Evolutionary conservation across 2,113 vertebrate species (phyloP).

Genomic region (Nanorana parkeri): DNA sequence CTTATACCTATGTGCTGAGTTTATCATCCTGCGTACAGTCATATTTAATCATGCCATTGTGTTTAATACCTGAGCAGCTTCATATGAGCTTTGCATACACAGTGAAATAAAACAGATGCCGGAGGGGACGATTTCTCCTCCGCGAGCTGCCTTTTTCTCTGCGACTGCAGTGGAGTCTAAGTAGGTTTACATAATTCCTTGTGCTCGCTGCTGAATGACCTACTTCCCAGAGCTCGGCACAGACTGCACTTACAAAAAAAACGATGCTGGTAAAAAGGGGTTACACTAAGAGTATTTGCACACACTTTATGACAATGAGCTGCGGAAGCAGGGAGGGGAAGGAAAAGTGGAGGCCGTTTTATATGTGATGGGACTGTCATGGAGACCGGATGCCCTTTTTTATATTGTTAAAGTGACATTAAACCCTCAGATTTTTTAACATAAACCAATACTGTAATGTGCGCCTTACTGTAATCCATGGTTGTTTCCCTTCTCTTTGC

Average conservation of each 20-base stretch:
- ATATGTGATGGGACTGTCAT: too few species aligned
- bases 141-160: slow-evolving; percentile 3
- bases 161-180: slow-evolving; percentile 42
- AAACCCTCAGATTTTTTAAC: too few species aligned
- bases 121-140: slow-evolving; percentile 6
- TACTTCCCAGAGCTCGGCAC: slow-evolving; percentile 38
- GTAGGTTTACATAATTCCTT: slow-evolving; percentile 45
- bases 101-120: slow-evolving; percentile 29
- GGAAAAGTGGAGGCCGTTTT: background rate
- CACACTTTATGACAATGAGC: slow-evolving; percentile 4
- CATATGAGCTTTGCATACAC: slow-evolving; percentile 35
- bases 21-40: slow-evolving; percentile 15
- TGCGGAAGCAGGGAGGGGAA: background rate
- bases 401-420: too few species aligned
- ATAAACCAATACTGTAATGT: too few species aligned
- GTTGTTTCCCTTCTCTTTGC: too few species aligned
- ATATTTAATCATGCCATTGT: slow-evolving; percentile 27
- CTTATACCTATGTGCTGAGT: background rate
- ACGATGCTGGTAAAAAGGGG: slow-evolving; percentile 25
- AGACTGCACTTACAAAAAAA: slow-evolving; percentile 46
- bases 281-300: slow-evolving; percentile 16
- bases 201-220: slow-evolving; percentile 22
- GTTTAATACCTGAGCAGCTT: slow-evolving; percentile 16
- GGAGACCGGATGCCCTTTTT: too few species aligned
- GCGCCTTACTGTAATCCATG: too few species aligned